A percentile compares a stretch with the other conserved stretches of the same genome.
Evolutionary conservation across 2,797 vertebrate genomes (phyloP).

Genomic region (Clamator glandarius): DNA sequence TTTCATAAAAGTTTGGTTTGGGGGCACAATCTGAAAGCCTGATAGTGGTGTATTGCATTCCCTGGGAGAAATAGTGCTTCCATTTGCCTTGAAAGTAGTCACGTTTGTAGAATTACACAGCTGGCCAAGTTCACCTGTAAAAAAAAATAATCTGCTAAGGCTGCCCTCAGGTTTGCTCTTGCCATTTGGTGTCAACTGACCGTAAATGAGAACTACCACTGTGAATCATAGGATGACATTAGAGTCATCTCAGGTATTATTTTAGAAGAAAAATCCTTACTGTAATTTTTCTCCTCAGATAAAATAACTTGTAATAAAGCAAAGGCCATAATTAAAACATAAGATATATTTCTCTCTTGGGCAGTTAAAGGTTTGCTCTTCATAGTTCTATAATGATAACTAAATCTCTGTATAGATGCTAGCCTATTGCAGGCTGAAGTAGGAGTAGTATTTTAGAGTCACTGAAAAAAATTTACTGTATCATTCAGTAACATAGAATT

Average conservation of each 20-base stretch:
- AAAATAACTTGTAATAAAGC: conserved; percentile 28
- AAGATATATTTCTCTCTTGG: conserved; percentile 45
- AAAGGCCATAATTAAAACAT: conserved; percentile 52
- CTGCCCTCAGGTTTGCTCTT: conserved; percentile 20
- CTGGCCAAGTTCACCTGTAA: background rate
- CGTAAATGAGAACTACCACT: conserved; percentile 60
- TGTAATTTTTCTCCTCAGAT: conserved; percentile 16
- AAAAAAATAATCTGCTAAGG: background rate
- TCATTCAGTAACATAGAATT: background rate
- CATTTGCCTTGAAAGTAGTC: conserved; percentile 18
- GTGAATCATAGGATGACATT: conserved; percentile 43
- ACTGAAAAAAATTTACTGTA: background rate
- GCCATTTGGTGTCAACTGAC: conserved; percentile 30
- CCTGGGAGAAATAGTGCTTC: background rate
- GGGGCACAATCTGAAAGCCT: background rate
- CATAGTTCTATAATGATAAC: conserved; percentile 28
- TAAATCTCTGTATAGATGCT: conserved; percentile 6
- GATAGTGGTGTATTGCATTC: background rate
- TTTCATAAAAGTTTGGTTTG: background rate
- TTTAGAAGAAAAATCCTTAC: conserved; percentile 29
- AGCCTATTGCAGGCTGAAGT: background rate
- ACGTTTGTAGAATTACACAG: background rate
- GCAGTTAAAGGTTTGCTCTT: conserved; percentile 58
- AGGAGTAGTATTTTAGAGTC: background rate
- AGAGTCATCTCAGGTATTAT: conserved; percentile 7